Evolutionary conservation across 35 echinoderm and acorn worm genomes (phyloP), one percentile per base, ranked within the genome.

Genomic region (Nesometra sesokonis): DNA sequence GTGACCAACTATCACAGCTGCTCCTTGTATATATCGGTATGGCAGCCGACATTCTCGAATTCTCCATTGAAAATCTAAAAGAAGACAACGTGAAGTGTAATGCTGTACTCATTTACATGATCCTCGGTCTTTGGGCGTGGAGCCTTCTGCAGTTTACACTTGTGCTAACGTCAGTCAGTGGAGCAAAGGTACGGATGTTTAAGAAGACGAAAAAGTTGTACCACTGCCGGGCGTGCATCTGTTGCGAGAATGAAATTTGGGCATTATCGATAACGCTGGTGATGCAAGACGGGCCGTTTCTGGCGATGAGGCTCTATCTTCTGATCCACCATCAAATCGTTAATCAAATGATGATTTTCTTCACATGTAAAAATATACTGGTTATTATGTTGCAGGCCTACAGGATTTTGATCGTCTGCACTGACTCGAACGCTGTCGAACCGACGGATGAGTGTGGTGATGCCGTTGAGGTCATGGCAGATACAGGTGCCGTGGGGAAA

Each of bases 21-120:
- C 88, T 99, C 0, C 57, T 99, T 67, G 96, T 99, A 13, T 99
- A 99, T 82, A 99, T 99, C 79, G 96, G 96, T 29, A 99, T 99
- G 35, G 96, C 96, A 17, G 96, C 96, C 21, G 96, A 99, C 43
- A 99, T 99, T 67, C 79, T 99, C 21, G 96, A 94, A 88, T 99
- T 99, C 37, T 94, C 93, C 7, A 94, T 93, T n/a, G 96, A 99
- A 57, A 90, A 90, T 37, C 85, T 99, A 17, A 93, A 99, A 37
- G 93, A 92, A 47, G 79, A 88, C 29, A 87, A 38, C 13, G 90
- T 94, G 35, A 86, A 85, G 84, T 99, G 96, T 43, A 86, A 99
- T 39, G n/a, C 87, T 15, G 11, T 85, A 36, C 39, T 98, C 23
- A 93, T 98, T 76, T 81, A 87, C 8, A 32, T 90, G 19, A 92